Base-by-base conservation (phyloP, 2,113 vertebrate species). In the Vombatus ursinus region DNA sequence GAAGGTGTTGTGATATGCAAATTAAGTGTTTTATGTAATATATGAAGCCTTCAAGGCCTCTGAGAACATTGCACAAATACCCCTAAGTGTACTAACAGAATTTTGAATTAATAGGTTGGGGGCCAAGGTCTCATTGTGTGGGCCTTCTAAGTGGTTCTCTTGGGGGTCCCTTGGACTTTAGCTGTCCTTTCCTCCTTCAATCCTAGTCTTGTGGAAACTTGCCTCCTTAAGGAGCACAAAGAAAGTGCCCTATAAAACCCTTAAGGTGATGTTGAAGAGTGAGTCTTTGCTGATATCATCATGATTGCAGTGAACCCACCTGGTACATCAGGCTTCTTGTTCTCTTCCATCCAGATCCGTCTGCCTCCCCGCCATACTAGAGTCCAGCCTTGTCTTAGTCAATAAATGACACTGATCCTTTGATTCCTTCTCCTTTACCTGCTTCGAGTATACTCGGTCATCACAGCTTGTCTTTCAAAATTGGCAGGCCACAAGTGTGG, bases 381-480 rank as follows among this genome's bases (percentile, higher is more conserved):
- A 91, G 54, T 14, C 90, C 0, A 0, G 0, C 49, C 89, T 47
- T 90, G 19, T 14, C 51, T 9, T 37, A 52, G 90, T 52, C 48
- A 84, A 44, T 84, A 23, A 6, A 44, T 84, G n/a, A 84, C 68
- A 44, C 37, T 51, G 10, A 26, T 51, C 25, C 68, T 68, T 68
- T 49, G 23, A 68, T 94, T 48, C 51, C 37, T 37, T 25, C 26
- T 48, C 50, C 51, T 93, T 90, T 37, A 50, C 61, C 90, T 77
- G 77, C 52, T 57, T 61, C 50, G n/a, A 49, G 8, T 31, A 50
- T 91, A 89, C 47, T 9, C 10, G 47, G 52, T 47, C 52, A 96
- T 47, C 52, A 96, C 61, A 90, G 52, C 57, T 48, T 92, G 51
- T 23, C 31, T 68, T 89, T 89, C 50, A 96, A 92, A 47, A n/a